Percentiles rank a stretch among this genome's conserved stretches.
These are phyloP conservation scores for Isurus oxyrinchus DNA, from an alignment of 2,113 vertebrate genomes.

Conservation along the genomic window DNA sequence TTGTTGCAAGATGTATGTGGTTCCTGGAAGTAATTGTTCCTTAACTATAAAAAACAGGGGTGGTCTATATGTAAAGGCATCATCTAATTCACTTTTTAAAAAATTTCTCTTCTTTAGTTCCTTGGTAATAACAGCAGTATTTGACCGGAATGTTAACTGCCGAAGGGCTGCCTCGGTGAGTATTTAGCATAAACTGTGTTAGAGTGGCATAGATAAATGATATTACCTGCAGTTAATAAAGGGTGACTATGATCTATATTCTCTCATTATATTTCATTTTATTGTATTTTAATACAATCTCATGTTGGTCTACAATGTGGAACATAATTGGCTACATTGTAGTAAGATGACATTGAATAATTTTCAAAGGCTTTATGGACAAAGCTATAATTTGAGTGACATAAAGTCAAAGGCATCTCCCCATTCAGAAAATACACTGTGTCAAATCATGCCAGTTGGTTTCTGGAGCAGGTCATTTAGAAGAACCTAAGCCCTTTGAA, in stretches of 20 bases:
- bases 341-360: neutral
- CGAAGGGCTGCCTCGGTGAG: conserved; percentile 83
- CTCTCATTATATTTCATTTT: neutral
- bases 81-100: neutral
- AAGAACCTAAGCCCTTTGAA: neutral
- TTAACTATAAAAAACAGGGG: neutral
- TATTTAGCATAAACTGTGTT: conserved; percentile 26
- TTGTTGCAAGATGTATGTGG: neutral
- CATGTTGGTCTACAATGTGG: neutral
- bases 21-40: neutral
- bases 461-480: neutral
- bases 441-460: neutral
- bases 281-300: neutral
- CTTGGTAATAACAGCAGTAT: conserved; percentile 73
- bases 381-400: neutral
- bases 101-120: conserved; percentile 57
- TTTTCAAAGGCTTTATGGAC: neutral
- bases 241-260: neutral
- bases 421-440: neutral
- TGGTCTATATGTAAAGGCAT: neutral
- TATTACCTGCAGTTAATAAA: neutral
- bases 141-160: conserved; percentile 78
- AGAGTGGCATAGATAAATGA: neutral
- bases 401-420: neutral
- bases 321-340: neutral